Evolutionary conservation across 1,140 invertebrate genomes (phyloP), one percentile per base, ranked within the genome.

Genomic region (Chrysopa pallens): DNA sequence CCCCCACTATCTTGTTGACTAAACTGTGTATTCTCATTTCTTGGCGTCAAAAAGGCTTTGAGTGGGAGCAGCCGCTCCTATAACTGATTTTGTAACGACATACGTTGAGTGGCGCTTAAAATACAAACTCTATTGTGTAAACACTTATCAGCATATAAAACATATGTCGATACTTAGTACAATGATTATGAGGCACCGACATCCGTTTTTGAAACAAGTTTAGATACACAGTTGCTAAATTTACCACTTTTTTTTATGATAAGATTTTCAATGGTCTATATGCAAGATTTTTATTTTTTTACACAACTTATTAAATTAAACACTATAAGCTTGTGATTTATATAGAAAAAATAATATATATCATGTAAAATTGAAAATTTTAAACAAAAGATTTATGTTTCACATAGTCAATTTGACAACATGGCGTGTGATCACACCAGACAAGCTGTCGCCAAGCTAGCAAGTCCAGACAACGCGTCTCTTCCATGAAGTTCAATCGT

Each of bases 401-500:
- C 4, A 9, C 4, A 33, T 12, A 6, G n/a, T 33, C 8, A 58
- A 68, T 56, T 54, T 65, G 78, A 72, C 78, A 82, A 79, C 78
- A 62, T 44, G 52, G 73, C 68, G 50, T 51, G 55, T 66, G 73
- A 73, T 76, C 76, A 74, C 68, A 73, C 78, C 78, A 85, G 81
- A 85, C 81, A 84, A 76, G 80, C 79, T 84, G 81, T 82, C 80
- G 79, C 80, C 80, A 76, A 72, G 74, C 72, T 68, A 59, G 67
- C 63, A 44, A 62, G 68, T 67, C 69, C 70, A 72, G 74, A 77
- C 73, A 73, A 68, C 68, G 67, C 74, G 76, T 75, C 74, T 73
- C 74, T 73, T 31, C 28, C 1, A 38, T 8, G 36, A 4, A 23
- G 17, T 23, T 23, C 17, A 23, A 3, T 5, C 17, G 17, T 5